These are phyloP conservation scores for Melanophora roralis DNA, from an alignment of 2,888 invertebrate species.

Conservation along the genomic window DNA sequence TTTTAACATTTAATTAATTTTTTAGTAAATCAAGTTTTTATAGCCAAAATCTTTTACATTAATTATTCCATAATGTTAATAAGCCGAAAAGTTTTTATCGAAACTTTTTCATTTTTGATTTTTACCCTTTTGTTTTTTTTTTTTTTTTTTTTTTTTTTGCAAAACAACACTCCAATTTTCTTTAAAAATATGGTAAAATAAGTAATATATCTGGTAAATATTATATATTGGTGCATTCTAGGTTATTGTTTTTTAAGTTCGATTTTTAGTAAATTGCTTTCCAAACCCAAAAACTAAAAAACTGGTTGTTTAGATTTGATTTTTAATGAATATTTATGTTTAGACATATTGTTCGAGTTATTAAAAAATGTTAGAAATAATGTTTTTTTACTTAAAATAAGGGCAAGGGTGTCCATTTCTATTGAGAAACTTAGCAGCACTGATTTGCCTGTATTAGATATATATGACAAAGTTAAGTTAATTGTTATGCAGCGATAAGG, in stretches of 20 bases:
- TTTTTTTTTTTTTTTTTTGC: conserved; percentile 15
- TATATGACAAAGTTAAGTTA: too few species aligned
- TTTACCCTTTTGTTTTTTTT: conserved; percentile 47
- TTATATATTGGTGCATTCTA: conserved; percentile 63
- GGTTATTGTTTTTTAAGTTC: conserved; percentile 62
- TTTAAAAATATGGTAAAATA: conserved; percentile 28
- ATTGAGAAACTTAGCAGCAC: neutral
- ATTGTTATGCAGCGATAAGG: too few species aligned
- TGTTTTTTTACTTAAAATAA: too few species aligned
- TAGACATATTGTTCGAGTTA: neutral
- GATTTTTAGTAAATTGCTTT: neutral
- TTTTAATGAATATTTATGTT: neutral
- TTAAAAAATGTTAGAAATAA: neutral
- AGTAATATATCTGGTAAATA: conserved; percentile 1
- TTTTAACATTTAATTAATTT: conserved; percentile 25
- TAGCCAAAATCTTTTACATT: conserved; percentile 68
- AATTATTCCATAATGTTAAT: conserved; percentile 43
- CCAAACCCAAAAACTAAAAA: neutral
- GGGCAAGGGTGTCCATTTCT: too few species aligned
- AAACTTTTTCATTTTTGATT: conserved; percentile 61
- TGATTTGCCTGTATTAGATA: neutral
- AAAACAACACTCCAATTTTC: conserved; percentile 47
- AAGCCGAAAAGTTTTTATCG: conserved; percentile 67
- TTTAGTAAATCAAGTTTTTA: conserved; percentile 61
- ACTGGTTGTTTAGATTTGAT: neutral